Base-by-base conservation (phyloP, 2,888 invertebrate species). In the Azorinus chamasolen region DNA sequence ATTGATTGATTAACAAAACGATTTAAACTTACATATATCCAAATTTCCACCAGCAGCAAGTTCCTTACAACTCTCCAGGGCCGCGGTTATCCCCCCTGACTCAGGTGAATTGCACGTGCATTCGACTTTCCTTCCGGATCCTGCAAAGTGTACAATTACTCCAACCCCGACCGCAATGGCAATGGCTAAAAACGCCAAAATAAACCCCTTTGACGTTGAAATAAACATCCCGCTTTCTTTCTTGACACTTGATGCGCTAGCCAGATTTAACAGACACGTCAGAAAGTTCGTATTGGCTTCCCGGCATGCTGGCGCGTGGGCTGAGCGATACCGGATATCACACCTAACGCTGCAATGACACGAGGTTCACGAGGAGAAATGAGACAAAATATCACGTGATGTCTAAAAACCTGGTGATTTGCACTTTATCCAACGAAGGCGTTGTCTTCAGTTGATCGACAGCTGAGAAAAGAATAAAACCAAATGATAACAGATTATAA, bases 71-170 rank as follows among this genome's bases (percentile, higher is more conserved):
- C 73, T 71, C 18, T 77, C 74, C 53, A 73, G 22, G 2, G 58
- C 70, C 10, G 73, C 71, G n/a, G 66, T 18, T n/a, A 48, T 39
- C 22, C 65, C 72, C 8, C 70, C 66, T 16, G 43, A 12, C 0
- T 25, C 46, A 41, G 69, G 62, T 46, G 73, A 81, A n/a, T 63
- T 69, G 51, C 85, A 86, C 14, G 79, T 70, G 59, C 88, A 88
- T 41, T 84, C 83, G 14, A 88, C 58, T 10, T 76, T 69, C 95
- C 95, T 77, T 95, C 95, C 79, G 24, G 72, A 25, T 14, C 81
- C 82, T 0, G 89, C 88, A 69, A 90, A 88, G 64, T 88, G 86
- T 24, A 89, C 89, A 24, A 89, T 85, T 16, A 90, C 70, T 4
- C 89, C 89, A n/a, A 90, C 88, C 3, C 88, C 88, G 4, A 90